Conservation (phyloP, 2,113 vertebrate genomes). For the Bolborhynchus lineola region DNA sequence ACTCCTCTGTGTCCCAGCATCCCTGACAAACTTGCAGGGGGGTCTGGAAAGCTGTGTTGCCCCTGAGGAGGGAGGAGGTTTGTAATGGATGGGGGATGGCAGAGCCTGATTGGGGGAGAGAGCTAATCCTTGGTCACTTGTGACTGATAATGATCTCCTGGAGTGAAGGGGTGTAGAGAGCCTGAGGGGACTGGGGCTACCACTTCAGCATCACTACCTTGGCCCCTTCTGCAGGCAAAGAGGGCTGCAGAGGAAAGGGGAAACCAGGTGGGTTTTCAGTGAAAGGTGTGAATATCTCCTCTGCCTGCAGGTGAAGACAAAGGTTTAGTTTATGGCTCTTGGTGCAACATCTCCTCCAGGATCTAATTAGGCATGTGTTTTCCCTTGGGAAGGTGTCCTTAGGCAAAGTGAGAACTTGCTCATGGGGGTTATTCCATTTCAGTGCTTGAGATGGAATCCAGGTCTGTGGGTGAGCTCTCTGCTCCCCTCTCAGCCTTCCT, state of each 20-base stretch:
- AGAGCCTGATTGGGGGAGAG: neutral
- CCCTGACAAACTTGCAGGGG: constrained; percentile 2
- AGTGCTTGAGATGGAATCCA: neutral
- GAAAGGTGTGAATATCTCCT: neutral
- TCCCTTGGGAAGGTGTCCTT: neutral
- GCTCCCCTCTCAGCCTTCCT: neutral
- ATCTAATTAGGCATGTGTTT: neutral
- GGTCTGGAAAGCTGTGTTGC: neutral
- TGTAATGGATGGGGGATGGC: neutral
- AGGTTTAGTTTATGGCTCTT: neutral
- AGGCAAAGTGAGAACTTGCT: neutral
- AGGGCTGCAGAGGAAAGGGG: neutral
- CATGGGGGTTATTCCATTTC: neutral
- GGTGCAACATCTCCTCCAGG: neutral
- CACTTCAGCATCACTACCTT: neutral
- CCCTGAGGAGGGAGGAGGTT: neutral
- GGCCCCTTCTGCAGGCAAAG: neutral
- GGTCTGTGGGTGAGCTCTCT: neutral
- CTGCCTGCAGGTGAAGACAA: neutral
- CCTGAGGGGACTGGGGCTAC: neutral
- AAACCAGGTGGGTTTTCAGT: neutral
- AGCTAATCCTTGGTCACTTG: neutral
- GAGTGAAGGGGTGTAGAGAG: neutral
- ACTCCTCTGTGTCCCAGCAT: neutral
- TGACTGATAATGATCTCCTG: neutral